Base-by-base conservation (phyloP, 2,888 invertebrate genomes). In the Myathropa florea region DNA sequence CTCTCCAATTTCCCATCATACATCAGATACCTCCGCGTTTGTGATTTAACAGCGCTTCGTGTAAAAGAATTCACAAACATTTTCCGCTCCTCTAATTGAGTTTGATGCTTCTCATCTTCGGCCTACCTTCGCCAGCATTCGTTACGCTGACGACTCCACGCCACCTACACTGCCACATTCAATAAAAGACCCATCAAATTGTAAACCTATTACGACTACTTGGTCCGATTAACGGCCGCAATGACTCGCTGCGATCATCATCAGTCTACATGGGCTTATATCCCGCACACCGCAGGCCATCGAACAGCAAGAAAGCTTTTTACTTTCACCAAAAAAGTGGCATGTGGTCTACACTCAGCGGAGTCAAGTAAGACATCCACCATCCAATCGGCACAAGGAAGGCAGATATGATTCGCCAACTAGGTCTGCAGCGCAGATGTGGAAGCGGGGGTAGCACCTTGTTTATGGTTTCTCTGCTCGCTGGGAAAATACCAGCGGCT, bases 281-380 rank as follows among this genome's bases (percentile, higher is more conserved):
- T 18, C 61, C 18, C 21, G 21, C 59, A 10, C 33, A 24, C 30
- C 46, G 30, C 36, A 73, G 60, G 72, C 14, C 71, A 73, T 60
- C 65, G 80, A 53, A 80, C 24, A 3, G 4, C 78, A 75, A 70
- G 60, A 64, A 80, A 80, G 64, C 53, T 60, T 30, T 63, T 81
- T 63, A 85, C 85, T 85, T 85, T 85, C 85, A 82, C 85, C 76
- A 53, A 81, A 72, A 68, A 33, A 39, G 10, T 75, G 36, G 26
- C 79, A 53, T 60, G 55, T 30, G 55, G 59, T 75, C 70, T 64
- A 24, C 4, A 26, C 57, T 57, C 57, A 14, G 24, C n/a, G 79
- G 63, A 73, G 39, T 33, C 26, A 75, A 83, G 68, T 60, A 30
- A 80, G 79, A 70, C 61, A 65, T 70, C 65, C 65, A 76, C 76